Base-by-base conservation (phyloP, 2,888 invertebrate genomes). In the Tigriopus californicus region DNA sequence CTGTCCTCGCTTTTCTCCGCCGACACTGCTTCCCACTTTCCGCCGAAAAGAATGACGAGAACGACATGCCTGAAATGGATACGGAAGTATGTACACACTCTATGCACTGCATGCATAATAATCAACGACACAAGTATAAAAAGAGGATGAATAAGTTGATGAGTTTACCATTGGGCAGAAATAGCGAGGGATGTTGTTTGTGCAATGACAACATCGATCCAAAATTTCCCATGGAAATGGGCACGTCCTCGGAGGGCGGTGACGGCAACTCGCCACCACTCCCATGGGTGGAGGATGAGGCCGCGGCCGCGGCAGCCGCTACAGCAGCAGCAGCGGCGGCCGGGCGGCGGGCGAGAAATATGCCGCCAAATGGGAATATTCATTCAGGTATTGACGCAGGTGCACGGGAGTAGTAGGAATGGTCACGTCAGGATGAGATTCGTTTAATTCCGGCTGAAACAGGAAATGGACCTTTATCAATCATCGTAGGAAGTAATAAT, bases 1-100 rank as follows among this genome's bases (percentile, higher is more conserved):
- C 98, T 0, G 97, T 98, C 63, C 98, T 76, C 0, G 97, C 98
- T 76, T 98, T 97, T 66, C 97, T 76, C 67, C 97, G 79, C 1
- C 97, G 79, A 71, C 94, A 95, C 68, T 94, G 92, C 68, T 94
- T 91, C 0, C 86, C 88, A 47, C 81, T 80, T 60, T 68, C 65
- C 59, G 53, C 63, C 67, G 65, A 62, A 62, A 68, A 71, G 53
- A 70, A 63, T 5, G 69, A 69, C 41, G 67, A 68, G 58, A 68
- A 65, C 10, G 67, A 69, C 54, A 67, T 66, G 41, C 69, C 69
- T 66, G 62, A n/a, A 61, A 51, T 41, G 52, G 42, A 52, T 44
- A 41, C 12, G 53, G 42, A 56, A 11, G 15, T 40, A 22, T 42
- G 33, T 47, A 12, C 41, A 41, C 11, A 41, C 41, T n/a, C n/a